Conservation (phyloP, 2,888 invertebrate genomes). For the Coremacera marginata region DNA sequence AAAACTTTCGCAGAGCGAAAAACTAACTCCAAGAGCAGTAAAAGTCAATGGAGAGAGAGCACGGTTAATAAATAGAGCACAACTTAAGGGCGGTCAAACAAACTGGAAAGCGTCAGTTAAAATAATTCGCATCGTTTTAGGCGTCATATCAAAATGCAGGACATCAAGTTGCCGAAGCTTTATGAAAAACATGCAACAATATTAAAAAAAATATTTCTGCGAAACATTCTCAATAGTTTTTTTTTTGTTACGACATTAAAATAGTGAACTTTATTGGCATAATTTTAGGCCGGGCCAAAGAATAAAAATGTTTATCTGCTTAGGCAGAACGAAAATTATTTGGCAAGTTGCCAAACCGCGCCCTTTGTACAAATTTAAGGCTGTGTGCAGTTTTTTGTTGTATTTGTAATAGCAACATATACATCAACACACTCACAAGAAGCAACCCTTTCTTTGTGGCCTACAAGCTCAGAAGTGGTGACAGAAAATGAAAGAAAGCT, state of each 20-base stretch:
- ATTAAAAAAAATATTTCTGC: not conserved
- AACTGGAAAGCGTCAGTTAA: not conserved
- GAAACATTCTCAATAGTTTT: not conserved
- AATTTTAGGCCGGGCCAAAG: not conserved
- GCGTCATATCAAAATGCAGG: not conserved
- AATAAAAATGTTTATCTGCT: not conserved
- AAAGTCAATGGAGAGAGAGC: not conserved
- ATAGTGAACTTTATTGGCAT: conserved; percentile 6
- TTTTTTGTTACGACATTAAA: no score
- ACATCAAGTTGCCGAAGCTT: no score
- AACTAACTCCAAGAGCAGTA: not conserved
- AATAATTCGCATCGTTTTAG: not conserved
- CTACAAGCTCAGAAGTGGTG: not conserved
- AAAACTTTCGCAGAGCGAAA: not conserved
- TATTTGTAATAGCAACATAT: not conserved
- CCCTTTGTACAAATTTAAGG: conserved; percentile 8
- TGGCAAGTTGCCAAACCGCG: conserved; percentile 39
- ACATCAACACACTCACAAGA: not conserved
- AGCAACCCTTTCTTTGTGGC: not conserved
- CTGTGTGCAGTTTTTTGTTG: not conserved
- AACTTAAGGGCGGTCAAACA: not conserved
- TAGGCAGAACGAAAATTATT: conserved; percentile 11
- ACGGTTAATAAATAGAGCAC: not conserved
- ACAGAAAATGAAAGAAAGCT: not conserved
- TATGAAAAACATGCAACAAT: not conserved